A percentile compares a stretch with the other conserved stretches of the same genome.
Evolutionary conservation across 2,888 invertebrate species (phyloP).

Genomic region (Sicus ferrugineus): DNA sequence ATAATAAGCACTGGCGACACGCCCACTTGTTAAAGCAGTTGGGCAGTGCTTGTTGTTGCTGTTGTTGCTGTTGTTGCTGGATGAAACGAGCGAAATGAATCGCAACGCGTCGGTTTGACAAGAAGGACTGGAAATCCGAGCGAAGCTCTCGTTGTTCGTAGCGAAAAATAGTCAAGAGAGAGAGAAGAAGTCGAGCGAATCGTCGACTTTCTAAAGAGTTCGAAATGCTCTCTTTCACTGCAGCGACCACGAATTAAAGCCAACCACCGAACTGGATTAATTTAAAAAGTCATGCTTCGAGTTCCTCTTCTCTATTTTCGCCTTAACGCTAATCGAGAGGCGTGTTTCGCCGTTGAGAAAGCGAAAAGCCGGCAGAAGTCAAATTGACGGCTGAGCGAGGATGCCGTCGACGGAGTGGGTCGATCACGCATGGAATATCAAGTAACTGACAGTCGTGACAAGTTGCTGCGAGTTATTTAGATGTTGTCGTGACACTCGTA

Average conservation of each 20-base stretch:
- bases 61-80: neutral
- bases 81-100: neutral
- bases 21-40: constrained; percentile 28
- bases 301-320: too few relatives aligned
- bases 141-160: too few relatives aligned
- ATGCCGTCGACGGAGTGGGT: constrained; percentile 11
- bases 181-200: neutral
- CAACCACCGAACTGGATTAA: too few relatives aligned
- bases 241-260: too few relatives aligned
- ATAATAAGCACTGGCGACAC: constrained; percentile 27
- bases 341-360: too few relatives aligned
- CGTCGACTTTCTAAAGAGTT: too few relatives aligned
- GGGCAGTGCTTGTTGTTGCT: too few relatives aligned
- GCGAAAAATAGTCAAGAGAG: neutral
- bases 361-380: neutral
- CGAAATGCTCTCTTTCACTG: too few relatives aligned
- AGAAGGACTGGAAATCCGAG: too few relatives aligned
- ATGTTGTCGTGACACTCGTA: constrained; percentile 33
- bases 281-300: too few relatives aligned
- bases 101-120: neutral
- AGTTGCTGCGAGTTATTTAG: constrained; percentile 41
- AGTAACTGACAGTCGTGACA: constrained; percentile 42
- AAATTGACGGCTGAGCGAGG: neutral
- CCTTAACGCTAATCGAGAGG: too few relatives aligned
- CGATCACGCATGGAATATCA: constrained; percentile 40